Evolutionary conservation across 2,113 vertebrate genomes (phyloP).

Genomic region (Raja brachyura): DNA sequence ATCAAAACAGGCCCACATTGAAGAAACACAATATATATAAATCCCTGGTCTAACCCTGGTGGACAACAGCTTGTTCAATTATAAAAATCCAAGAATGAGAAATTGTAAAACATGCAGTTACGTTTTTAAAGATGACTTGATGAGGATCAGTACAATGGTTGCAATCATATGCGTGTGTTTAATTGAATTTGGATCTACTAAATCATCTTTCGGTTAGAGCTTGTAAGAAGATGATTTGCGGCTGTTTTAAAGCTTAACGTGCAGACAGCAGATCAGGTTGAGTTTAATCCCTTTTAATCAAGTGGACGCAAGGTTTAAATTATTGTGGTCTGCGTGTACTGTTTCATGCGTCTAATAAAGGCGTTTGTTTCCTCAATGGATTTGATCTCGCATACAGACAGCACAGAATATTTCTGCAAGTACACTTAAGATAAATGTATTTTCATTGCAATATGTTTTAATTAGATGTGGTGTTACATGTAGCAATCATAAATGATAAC

Average conservation of each 20-base stretch:
- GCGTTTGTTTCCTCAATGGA: background rate
- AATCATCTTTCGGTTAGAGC: conserved; percentile 55
- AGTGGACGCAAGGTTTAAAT: conserved; percentile 52
- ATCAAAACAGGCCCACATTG: conserved; percentile 49
- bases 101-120: conserved; percentile 56
- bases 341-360: background rate
- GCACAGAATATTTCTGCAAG: background rate
- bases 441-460: background rate
- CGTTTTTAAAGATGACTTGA: conserved; percentile 50
- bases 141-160: conserved; percentile 49
- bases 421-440: background rate
- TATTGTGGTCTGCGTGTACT: conserved; percentile 52
- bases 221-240: conserved; percentile 58
- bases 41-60: conserved; percentile 44
- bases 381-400: background rate
- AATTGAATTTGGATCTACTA: conserved; percentile 61
- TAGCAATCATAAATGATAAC: conserved; percentile 9
- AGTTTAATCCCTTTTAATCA: conserved; percentile 57
- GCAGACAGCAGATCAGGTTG: conserved; percentile 58
- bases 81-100: conserved; percentile 58
- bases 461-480: background rate
- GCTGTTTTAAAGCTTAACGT: conserved; percentile 57
- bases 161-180: conserved; percentile 58
- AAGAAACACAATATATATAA: conserved; percentile 50
- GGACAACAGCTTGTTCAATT: conserved; percentile 56